phyloP scores from a whole-genome alignment of 1,140 invertebrate genomes.

The Dermatophagoides farinae region DNA sequence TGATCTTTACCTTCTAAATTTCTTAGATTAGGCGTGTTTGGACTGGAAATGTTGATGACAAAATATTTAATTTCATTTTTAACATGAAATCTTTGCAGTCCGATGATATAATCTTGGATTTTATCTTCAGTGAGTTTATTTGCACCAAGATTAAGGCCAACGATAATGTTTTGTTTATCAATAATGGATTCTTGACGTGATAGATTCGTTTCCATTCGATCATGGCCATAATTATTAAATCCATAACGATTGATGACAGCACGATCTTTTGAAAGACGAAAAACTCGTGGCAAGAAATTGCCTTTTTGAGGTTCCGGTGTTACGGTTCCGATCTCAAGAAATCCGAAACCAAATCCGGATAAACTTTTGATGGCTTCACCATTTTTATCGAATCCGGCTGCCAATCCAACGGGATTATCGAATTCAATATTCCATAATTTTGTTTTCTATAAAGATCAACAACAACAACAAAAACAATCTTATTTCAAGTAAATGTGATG shows the following conservation, averaged over 20 bases:
- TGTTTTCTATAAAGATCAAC: slow-evolving; percentile 32
- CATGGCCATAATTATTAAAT: slow-evolving; percentile 87
- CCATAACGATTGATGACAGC: slow-evolving; percentile 92
- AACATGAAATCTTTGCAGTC: slow-evolving; percentile 48
- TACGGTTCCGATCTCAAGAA: slow-evolving; percentile 88
- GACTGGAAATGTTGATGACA: slow-evolving; percentile 72
- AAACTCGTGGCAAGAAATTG: slow-evolving; percentile 76
- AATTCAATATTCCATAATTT: slow-evolving; percentile 45
- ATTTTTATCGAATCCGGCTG: slow-evolving; percentile 95
- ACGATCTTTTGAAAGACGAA: slow-evolving; percentile 55
- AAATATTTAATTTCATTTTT: slow-evolving; percentile 54
- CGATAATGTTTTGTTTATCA: slow-evolving; percentile 15
- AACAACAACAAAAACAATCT: neutral
- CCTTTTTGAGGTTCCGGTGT: slow-evolving; percentile 78
- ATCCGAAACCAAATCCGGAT: slow-evolving; percentile 68
- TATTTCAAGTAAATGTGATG: neutral
- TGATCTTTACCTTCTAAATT: slow-evolving; percentile 56
- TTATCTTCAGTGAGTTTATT: slow-evolving; percentile 64
- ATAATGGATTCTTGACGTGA: neutral
- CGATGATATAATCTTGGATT: slow-evolving; percentile 55
- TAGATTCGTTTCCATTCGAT: slow-evolving; percentile 42
- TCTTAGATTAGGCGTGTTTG: slow-evolving; percentile 82
- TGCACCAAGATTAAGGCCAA: slow-evolving; percentile 87
- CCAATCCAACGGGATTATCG: slow-evolving; percentile 75
- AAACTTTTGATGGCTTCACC: slow-evolving; percentile 68